phyloP scores from a whole-genome alignment of 2,888 invertebrate species.

The Prenolepis imparis region DNA sequence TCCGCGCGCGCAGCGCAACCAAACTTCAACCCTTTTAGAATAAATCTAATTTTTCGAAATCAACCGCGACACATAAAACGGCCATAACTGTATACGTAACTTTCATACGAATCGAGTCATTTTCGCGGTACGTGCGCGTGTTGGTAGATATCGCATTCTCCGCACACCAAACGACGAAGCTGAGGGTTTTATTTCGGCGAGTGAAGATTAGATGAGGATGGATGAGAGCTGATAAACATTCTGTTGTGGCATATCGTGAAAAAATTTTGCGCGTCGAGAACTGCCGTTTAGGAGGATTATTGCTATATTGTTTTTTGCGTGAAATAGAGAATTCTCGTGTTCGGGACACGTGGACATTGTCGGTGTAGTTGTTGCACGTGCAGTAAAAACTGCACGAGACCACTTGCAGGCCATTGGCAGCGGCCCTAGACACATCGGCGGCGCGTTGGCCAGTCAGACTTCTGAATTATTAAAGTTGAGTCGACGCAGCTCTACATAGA shows the following conservation, averaged over 20 bases:
- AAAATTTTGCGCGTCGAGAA: constrained; percentile 5
- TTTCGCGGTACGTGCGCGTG: neutral
- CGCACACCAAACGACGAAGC: neutral
- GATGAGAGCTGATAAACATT: constrained; percentile 9
- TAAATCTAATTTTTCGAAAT: constrained; percentile 49
- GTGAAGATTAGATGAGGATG: neutral
- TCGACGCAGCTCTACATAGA: constrained; percentile 64
- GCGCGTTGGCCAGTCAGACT: constrained; percentile 55
- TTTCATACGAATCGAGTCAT: constrained; percentile 25
- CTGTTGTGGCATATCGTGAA: no score
- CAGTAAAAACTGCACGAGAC: constrained; percentile 36
- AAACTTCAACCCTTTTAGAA: constrained; percentile 37
- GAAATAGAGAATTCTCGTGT: constrained; percentile 19
- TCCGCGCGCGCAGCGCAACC: constrained; percentile 17
- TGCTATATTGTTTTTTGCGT: neutral
- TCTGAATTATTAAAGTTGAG: constrained; percentile 72
- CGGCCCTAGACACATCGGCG: constrained; percentile 66
- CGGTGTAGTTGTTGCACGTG: constrained; percentile 21
- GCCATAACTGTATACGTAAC: constrained; percentile 11
- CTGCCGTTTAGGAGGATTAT: neutral
- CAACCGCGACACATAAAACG: constrained; percentile 19
- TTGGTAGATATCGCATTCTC: neutral
- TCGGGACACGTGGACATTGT: constrained; percentile 35
- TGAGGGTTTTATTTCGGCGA: neutral
- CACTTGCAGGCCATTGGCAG: constrained; percentile 33